These are phyloP conservation scores for Odocoileus virginianus DNA, from an alignment of 2,113 vertebrate genomes.

Conservation along the genomic window DNA sequence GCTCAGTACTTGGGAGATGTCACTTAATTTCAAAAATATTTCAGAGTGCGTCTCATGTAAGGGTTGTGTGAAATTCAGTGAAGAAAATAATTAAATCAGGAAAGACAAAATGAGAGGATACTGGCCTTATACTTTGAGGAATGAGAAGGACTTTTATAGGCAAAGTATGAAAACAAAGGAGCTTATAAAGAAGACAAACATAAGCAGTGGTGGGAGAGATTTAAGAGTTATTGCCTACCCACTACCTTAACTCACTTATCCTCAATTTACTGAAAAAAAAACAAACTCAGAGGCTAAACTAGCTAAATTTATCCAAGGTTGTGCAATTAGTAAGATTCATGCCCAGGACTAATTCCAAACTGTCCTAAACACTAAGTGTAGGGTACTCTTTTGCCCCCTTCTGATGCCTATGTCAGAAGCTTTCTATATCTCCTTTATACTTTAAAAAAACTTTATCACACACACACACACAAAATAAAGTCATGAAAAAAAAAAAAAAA, in stretches of 20 bases:
- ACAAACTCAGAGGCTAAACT: not conserved
- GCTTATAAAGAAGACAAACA: not conserved
- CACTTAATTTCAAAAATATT: not conserved
- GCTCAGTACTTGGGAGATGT: not conserved
- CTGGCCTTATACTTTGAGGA: not conserved
- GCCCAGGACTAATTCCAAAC: not conserved
- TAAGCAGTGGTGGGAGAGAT: not conserved
- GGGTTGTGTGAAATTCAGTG: not conserved
- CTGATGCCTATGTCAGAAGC: no score
- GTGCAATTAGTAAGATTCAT: not conserved
- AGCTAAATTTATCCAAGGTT: not conserved
- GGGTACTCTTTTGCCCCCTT: no score
- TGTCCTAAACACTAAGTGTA: not conserved
- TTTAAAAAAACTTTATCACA: no score
- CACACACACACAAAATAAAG: no score
- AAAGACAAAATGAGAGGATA: not conserved
- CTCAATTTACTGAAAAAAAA: conserved; percentile 4
- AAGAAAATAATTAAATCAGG: not conserved
- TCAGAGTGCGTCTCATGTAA: not conserved
- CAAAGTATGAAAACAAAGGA: not conserved
- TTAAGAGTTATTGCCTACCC: not conserved
- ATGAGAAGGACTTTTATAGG: not conserved
- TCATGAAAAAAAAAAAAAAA: no score
- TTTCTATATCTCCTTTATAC: no score
- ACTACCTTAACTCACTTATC: not conserved